These are phyloP conservation scores for Sitobion miscanthi DNA, from an alignment of 1,140 invertebrate genomes.

Conservation along the genomic window DNA sequence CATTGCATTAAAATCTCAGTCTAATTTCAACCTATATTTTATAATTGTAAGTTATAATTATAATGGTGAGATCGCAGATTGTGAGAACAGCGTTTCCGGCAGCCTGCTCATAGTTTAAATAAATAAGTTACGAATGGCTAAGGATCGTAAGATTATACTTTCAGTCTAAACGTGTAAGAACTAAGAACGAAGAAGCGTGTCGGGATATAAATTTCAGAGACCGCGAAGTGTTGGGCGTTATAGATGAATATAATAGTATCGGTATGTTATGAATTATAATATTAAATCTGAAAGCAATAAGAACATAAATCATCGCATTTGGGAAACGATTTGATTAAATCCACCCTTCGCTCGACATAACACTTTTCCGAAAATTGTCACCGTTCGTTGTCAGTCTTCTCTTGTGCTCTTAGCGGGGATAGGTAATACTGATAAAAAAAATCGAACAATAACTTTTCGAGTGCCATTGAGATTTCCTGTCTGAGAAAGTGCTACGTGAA, in stretches of 20 bases:
- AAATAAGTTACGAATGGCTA: not conserved
- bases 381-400: not conserved
- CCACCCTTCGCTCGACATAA: not conserved
- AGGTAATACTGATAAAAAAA: not conserved
- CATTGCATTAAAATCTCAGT: not conserved
- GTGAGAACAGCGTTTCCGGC: not conserved
- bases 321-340: not conserved
- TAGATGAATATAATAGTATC: not conserved
- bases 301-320: not conserved
- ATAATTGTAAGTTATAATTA: no score
- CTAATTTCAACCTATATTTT: not conserved
- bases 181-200: not conserved
- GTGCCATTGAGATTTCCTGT: not conserved
- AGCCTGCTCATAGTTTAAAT: no score
- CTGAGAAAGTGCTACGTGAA: not conserved
- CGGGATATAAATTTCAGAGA: not conserved
- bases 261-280: not conserved
- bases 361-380: not conserved
- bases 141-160: not conserved
- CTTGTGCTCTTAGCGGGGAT: not conserved
- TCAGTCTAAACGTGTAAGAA: not conserved
- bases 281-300: not conserved
- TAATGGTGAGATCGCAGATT: not conserved
- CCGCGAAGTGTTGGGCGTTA: no score
- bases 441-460: not conserved